A percentile compares a stretch with the other conserved stretches of the same genome.
Evolutionary conservation across 2,113 vertebrate species (phyloP).

Genomic region (Vidua macroura): DNA sequence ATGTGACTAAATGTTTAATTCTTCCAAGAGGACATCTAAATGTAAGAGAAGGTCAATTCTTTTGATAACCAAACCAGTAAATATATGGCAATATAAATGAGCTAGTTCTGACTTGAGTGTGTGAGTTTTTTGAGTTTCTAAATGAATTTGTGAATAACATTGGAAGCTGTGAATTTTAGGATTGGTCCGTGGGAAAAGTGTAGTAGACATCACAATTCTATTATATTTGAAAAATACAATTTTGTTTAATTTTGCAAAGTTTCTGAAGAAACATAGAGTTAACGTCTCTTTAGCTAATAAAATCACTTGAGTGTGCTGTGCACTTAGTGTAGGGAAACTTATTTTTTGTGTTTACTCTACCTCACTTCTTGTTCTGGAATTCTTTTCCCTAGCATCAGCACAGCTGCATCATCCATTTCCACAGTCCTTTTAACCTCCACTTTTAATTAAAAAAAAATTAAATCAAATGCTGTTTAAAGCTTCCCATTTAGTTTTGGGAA

Average conservation of each 20-base stretch:
- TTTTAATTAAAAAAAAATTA: slow-evolving; percentile 71
- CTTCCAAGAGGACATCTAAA: background rate
- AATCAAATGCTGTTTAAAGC: slow-evolving; percentile 62
- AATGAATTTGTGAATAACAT: background rate
- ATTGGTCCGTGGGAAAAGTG: background rate
- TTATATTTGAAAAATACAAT: background rate
- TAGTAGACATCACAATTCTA: background rate
- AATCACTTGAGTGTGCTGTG: background rate
- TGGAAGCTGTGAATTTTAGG: background rate
- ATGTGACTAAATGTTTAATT: background rate
- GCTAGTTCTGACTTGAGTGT: background rate
- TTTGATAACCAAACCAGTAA: background rate
- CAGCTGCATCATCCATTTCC: slow-evolving; percentile 65
- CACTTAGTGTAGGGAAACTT: slow-evolving; percentile 15
- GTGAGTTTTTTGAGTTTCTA: background rate
- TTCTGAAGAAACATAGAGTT: slow-evolving; percentile 17
- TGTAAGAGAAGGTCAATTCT: background rate
- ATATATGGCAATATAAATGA: background rate
- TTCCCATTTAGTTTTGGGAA: slow-evolving; percentile 51
- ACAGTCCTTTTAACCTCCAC: slow-evolving; percentile 30
- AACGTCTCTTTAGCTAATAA: slow-evolving; percentile 27
- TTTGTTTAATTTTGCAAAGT: background rate
- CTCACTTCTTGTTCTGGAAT: slow-evolving; percentile 59
- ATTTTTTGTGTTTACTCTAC: slow-evolving; percentile 52
- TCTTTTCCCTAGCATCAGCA: slow-evolving; percentile 33